These are phyloP conservation scores for Scartelaos histophorus DNA, from an alignment of 2,113 vertebrate genomes.

Conservation along the genomic window DNA sequence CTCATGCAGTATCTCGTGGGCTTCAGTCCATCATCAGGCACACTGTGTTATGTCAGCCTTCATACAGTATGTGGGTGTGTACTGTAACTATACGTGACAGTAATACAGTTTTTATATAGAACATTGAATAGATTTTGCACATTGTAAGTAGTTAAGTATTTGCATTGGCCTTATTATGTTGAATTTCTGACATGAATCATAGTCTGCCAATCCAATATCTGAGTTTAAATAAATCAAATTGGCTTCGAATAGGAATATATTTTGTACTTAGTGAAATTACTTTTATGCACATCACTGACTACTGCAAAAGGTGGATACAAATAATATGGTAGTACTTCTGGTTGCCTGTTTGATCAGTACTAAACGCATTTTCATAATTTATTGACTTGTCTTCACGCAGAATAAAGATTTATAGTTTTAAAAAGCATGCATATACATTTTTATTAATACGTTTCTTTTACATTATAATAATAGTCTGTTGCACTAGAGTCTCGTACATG, in stretches of 20 bases:
- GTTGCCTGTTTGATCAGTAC: no score
- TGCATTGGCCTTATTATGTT: constrained; percentile 41
- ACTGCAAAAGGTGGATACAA: constrained; percentile 21
- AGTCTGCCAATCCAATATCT: constrained; percentile 25
- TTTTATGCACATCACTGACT: background rate
- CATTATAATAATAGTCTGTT: no score
- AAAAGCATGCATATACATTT: background rate
- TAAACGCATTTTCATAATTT: background rate
- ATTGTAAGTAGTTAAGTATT: constrained; percentile 41
- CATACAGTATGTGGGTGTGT: background rate
- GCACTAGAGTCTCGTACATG: no score
- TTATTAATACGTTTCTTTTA: background rate
- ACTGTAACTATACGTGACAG: background rate
- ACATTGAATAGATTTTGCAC: constrained; percentile 44
- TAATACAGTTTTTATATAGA: constrained; percentile 13
- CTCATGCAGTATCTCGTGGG: constrained; percentile 19
- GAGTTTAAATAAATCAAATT: constrained; percentile 9
- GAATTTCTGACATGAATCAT: constrained; percentile 33
- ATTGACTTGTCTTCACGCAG: background rate
- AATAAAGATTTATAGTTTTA: background rate
- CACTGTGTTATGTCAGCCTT: constrained; percentile 13
- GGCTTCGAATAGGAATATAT: constrained; percentile 29
- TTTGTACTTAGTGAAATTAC: constrained; percentile 19
- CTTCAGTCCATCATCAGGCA: constrained; percentile 42
- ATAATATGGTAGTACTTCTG: background rate